Evolutionary conservation across 1,140 invertebrate genomes (phyloP).

Genomic region (Caenorhabditis brenneri): DNA sequence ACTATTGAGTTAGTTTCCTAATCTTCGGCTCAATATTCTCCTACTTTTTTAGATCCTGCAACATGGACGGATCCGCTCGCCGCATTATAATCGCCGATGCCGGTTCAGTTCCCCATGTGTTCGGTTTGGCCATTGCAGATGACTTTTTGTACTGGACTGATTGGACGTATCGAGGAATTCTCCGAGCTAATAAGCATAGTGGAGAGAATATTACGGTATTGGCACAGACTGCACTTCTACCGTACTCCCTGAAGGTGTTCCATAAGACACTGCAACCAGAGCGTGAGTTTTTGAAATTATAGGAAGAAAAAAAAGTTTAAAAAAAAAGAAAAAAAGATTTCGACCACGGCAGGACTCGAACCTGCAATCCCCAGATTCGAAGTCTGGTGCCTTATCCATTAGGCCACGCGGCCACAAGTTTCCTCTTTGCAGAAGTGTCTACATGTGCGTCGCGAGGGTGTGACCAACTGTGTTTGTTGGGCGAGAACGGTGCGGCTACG

Average conservation of each 20-base stretch:
- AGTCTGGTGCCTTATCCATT: conserved; percentile 39
- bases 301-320: no score
- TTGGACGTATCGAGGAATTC: conserved; percentile 64
- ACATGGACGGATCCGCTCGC: conserved; percentile 85
- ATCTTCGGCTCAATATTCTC: no score
- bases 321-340: conserved; percentile 31
- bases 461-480: conserved; percentile 63
- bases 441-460: conserved; percentile 56
- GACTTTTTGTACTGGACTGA: conserved; percentile 71
- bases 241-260: conserved; percentile 68
- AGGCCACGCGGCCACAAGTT: conserved; percentile 18
- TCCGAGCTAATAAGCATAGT: conserved; percentile 64
- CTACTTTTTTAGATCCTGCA: conserved; percentile 75
- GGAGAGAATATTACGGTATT: conserved; percentile 60
- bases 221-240: conserved; percentile 60
- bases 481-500: conserved; percentile 52
- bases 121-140: conserved; percentile 60
- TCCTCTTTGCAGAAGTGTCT: conserved; percentile 44
- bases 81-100: conserved; percentile 82
- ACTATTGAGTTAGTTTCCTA: conserved; percentile 80
- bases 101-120: conserved; percentile 62
- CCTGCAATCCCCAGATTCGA: conserved; percentile 40
- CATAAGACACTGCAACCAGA: conserved; percentile 63
- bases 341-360: conserved; percentile 42
- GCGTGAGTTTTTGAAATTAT: conserved; percentile 26